Evolutionary conservation across 2,888 invertebrate species (phyloP).

Genomic region (Agrilus mali): DNA sequence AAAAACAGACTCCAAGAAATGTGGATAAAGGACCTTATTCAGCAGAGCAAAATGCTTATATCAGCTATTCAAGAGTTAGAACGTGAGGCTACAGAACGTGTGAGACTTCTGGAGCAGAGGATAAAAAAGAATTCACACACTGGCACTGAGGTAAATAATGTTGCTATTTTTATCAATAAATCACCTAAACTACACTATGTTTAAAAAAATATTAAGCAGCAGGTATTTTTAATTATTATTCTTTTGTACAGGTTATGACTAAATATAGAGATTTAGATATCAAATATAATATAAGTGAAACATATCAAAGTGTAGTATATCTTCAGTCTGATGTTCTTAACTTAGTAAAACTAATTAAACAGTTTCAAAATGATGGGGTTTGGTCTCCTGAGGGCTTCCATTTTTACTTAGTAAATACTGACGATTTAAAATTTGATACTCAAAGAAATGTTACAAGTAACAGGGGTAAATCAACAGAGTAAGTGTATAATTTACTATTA

Average conservation of each 20-base stretch:
- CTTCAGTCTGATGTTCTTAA: constrained; percentile 31
- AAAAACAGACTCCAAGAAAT: constrained; percentile 49
- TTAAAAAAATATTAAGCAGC: neutral
- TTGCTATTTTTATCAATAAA: too few species aligned
- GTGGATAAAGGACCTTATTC: constrained; percentile 54
- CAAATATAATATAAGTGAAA: constrained; percentile 22
- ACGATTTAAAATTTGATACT: constrained; percentile 26
- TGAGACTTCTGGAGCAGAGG: constrained; percentile 41
- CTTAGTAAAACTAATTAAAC: constrained; percentile 35
- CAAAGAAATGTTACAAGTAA: too few species aligned
- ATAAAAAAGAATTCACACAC: constrained; percentile 33
- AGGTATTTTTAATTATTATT: neutral
- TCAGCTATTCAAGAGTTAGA: constrained; percentile 56
- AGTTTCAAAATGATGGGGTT: constrained; percentile 27
- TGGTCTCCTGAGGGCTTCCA: constrained; percentile 33
- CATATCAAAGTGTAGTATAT: constrained; percentile 26
- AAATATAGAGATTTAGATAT: constrained; percentile 26
- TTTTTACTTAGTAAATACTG: constrained; percentile 33
- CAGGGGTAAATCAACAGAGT: too few species aligned
- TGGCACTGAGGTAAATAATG: constrained; percentile 31
- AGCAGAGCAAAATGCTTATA: constrained; percentile 55
- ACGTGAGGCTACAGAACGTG: constrained; percentile 45
- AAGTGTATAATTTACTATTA: too few species aligned
- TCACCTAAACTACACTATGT: neutral
- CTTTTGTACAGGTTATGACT: constrained; percentile 25